Base-by-base conservation (phyloP, 2,797 vertebrate genomes). In the Chiropotes sagulatus region DNA sequence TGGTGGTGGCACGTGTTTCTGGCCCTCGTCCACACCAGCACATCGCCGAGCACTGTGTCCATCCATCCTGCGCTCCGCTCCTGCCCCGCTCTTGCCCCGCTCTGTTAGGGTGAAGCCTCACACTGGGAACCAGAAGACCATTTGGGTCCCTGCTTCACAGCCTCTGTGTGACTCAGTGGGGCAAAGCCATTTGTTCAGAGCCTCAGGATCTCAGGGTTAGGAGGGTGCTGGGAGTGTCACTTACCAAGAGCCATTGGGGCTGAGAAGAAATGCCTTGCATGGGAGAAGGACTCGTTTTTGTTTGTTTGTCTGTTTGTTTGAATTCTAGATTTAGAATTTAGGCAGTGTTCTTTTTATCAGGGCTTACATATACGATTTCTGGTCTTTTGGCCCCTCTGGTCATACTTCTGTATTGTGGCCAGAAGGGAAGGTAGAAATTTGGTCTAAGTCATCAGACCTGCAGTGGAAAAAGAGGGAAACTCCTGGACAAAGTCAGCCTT, bases 11-110 rank as follows among this genome's bases (percentile, higher is more conserved):
- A 7, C 36, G 30, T 78, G 54, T 70, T n/a, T 61, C 70, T 61
- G 80, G 4, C 19, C 0, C 5, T 54, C 57, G 1, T 41, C 28
- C 12, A 9, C 48, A 28, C 1, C 9, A 72, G 82, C 0, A 4
- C 14, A n/a, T 8, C 12, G 4, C 70, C 9, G 1, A 7, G 67
- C 3, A 0, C 0, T 13, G 44, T 4, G 0, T 26, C 9, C 54
- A 2, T 26, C 54, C 78, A 28, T 17, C 54, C 30, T 14, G 7
- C 4, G 20, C 3, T 41, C n/a, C 3, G 36, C n/a, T 14, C 15
- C 41, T 41, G 39, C 39, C 39, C 39, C 17, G 1, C 4, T 57
- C 13, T 44, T 41, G 39, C 39, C 39, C 39, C 17, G 1, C 4
- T 57, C 13, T 44, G 67, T 41, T 24, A 15, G 46, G 10, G 3